Percentiles rank a stretch among this genome's conserved stretches.
These are phyloP conservation scores for Cremastobaeus sp. DNA, from an alignment of 2,888 invertebrate species.

Conservation along the genomic window DNA sequence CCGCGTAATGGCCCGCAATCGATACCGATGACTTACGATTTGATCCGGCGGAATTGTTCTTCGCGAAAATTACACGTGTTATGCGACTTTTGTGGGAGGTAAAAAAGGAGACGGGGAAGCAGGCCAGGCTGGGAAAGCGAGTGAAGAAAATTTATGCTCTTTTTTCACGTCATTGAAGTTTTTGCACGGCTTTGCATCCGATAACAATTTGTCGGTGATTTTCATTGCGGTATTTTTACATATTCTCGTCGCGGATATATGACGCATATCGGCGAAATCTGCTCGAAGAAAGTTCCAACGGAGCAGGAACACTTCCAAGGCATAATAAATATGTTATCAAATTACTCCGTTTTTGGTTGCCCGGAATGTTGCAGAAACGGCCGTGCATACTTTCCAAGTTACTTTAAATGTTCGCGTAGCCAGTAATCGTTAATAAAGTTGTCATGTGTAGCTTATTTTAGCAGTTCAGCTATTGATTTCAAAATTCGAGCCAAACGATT, in stretches of 20 bases:
- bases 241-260: slow-evolving; percentile 8
- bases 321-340: slow-evolving; percentile 25
- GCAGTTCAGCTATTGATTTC: too few relatives aligned
- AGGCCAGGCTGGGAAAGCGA: too few relatives aligned
- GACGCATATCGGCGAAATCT: slow-evolving; percentile 1
- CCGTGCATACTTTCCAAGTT: slow-evolving; percentile 26
- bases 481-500: too few relatives aligned
- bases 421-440: slow-evolving; percentile 33
- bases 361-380: slow-evolving; percentile 18
- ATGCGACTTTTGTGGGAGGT: too few relatives aligned
- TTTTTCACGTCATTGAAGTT: too few relatives aligned
- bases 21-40: too few relatives aligned
- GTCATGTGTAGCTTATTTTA: slow-evolving; percentile 22
- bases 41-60: too few relatives aligned
- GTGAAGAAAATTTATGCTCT: too few relatives aligned
- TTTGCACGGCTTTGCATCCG: too few relatives aligned
- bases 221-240: slow-evolving; percentile 10
- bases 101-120: too few relatives aligned
- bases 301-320: slow-evolving; percentile 18
- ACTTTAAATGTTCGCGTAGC: slow-evolving; percentile 31
- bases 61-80: too few relatives aligned
- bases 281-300: slow-evolving; percentile 4
- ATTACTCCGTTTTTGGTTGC: slow-evolving; percentile 40
- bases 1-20: too few relatives aligned
- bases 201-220: not conserved